phyloP scores from a whole-genome alignment of 1,140 invertebrate genomes.

The Camponotus floridanus region DNA sequence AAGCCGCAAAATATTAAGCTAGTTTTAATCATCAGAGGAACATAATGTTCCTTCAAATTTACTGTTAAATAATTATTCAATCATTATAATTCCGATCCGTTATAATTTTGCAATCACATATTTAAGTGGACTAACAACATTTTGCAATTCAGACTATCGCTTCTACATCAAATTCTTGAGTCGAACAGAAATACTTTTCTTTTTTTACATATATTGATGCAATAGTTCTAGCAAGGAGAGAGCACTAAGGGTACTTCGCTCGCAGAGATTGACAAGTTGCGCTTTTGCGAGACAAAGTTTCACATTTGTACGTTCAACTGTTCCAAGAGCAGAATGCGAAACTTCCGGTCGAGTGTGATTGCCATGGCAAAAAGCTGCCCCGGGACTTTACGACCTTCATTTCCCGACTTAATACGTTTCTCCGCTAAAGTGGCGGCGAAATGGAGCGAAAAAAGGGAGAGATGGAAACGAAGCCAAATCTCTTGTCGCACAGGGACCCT shows the following conservation, averaged over 20 bases:
- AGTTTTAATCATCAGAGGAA: too few species aligned
- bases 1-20: too few species aligned
- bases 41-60: neutral
- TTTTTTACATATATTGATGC: constrained; percentile 13
- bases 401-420: constrained; percentile 58
- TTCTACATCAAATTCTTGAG: neutral
- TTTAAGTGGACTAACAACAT: neutral
- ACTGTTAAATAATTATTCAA: neutral
- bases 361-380: constrained; percentile 45
- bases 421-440: constrained; percentile 27
- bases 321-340: constrained; percentile 30
- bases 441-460: constrained; percentile 21
- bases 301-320: constrained; percentile 32
- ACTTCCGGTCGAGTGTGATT: constrained; percentile 55
- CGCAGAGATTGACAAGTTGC: constrained; percentile 20
- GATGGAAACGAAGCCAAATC: constrained; percentile 22
- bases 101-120: neutral
- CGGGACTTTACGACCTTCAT: constrained; percentile 53
- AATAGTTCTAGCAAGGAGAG: constrained; percentile 10
- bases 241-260: constrained; percentile 22
- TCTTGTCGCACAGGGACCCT: neutral
- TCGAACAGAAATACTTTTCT: constrained; percentile 22
- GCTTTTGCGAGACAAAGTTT: constrained; percentile 49
- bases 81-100: neutral
- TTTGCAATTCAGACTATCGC: neutral